Conservation (phyloP, 2,113 vertebrate species). For the Bos indicus region DNA sequence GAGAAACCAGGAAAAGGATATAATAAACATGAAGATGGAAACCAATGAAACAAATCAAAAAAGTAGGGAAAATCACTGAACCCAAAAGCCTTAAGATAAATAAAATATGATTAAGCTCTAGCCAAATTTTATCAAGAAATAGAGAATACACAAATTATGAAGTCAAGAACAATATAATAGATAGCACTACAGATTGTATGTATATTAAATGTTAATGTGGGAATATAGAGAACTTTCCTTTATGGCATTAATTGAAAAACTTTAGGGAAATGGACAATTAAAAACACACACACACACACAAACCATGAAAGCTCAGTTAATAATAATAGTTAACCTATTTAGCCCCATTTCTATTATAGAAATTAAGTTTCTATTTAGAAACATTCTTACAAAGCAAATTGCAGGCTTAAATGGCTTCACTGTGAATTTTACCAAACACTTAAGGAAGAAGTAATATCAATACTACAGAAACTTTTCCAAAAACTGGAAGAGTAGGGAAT, state of each 20-base stretch:
- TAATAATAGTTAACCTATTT: neutral
- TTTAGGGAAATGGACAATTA: neutral
- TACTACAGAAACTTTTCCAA: neutral
- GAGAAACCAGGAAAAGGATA: neutral
- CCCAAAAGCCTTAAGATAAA: neutral
- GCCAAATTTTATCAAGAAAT: neutral
- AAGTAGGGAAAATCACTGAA: neutral
- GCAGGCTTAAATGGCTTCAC: neutral
- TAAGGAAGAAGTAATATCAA: neutral
- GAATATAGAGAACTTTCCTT: neutral
- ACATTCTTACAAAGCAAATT: neutral
- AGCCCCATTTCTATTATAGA: neutral
- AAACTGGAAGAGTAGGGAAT: neutral
- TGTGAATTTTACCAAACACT: neutral
- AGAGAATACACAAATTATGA: neutral
- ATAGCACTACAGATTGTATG: neutral
- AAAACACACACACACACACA: neutral
- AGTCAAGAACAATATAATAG: neutral
- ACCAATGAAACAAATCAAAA: neutral
- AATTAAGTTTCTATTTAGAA: neutral
- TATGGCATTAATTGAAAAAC: neutral
- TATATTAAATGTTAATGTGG: neutral
- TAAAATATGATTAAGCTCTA: neutral
- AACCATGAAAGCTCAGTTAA: neutral
- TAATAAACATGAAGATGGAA: neutral